Conservation (phyloP, 2,888 invertebrate species). For the Protodeltote pygarga region DNA sequence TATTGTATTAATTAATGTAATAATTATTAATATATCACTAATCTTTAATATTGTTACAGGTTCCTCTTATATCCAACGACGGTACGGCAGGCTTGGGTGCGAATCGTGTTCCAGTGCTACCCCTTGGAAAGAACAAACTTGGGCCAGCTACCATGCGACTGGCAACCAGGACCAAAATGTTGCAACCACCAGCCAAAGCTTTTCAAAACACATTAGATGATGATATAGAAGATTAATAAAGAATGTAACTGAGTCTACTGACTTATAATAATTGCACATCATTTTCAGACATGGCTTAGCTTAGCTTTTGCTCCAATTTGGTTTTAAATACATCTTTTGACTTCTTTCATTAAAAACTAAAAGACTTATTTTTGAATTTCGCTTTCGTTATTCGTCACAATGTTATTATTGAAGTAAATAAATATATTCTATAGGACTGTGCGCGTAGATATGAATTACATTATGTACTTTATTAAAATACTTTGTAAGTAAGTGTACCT, state of each 20-base stretch:
- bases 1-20: neutral
- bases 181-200: constrained; percentile 76
- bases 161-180: constrained; percentile 72
- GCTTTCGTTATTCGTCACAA: too few relatives aligned
- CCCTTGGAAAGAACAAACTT: constrained; percentile 56
- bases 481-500: constrained; percentile 15
- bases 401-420: too few relatives aligned
- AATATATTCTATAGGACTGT: too few relatives aligned
- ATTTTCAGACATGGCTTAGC: too few relatives aligned
- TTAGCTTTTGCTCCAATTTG: too few relatives aligned
- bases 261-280: too few relatives aligned
- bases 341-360: too few relatives aligned
- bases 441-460: too few relatives aligned
- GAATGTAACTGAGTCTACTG: too few relatives aligned
- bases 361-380: too few relatives aligned
- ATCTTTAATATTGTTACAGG: constrained; percentile 74
- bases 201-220: constrained; percentile 60
- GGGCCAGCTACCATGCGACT: constrained; percentile 73
- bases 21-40: neutral
- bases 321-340: too few relatives aligned
- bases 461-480: too few relatives aligned
- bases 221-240: constrained; percentile 67
- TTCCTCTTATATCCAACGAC: constrained; percentile 87
- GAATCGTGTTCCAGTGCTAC: constrained; percentile 51
- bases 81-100: constrained; percentile 89